Percentiles rank a stretch among this genome's conserved stretches.
Conservation (phyloP, 1,140 invertebrate genomes). For the Planococcus citri region DNA sequence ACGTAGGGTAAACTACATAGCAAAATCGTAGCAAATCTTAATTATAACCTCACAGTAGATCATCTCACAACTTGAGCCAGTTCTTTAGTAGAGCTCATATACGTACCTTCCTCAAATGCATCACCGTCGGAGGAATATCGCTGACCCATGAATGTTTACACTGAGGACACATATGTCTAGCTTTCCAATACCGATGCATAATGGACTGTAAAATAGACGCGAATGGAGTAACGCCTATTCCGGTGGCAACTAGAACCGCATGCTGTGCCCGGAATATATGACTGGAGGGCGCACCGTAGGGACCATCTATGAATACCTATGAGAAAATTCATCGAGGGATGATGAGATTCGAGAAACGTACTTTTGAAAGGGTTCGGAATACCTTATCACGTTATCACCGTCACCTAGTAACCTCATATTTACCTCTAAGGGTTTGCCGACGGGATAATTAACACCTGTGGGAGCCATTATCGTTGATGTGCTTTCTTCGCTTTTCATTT, state of each 20-base stretch:
- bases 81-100: too few species aligned
- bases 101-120: slow-evolving; percentile 70
- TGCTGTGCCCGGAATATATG: slow-evolving; percentile 90
- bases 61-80: too few species aligned
- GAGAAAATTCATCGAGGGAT: slow-evolving; percentile 22
- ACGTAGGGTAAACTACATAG: too few species aligned
- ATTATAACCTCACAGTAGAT: too few species aligned
- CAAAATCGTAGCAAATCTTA: too few species aligned
- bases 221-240: slow-evolving; percentile 95
- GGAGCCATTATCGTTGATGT: neutral
- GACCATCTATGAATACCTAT: slow-evolving; percentile 84
- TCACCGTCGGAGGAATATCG: slow-evolving; percentile 64
- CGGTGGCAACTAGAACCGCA: slow-evolving; percentile 85
- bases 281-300: slow-evolving; percentile 87
- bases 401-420: slow-evolving; percentile 24
- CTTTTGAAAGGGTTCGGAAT: neutral
- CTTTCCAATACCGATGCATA: slow-evolving; percentile 84
- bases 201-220: slow-evolving; percentile 89
- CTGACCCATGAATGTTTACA: slow-evolving; percentile 74
- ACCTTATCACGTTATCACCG: neutral
- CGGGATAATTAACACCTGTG: slow-evolving; percentile 47
- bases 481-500: slow-evolving; percentile 28
- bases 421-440: slow-evolving; percentile 70
- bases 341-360: neutral
- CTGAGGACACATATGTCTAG: slow-evolving; percentile 66